Conservation (phyloP, 1,140 invertebrate genomes). For the Drosophila oshimai region DNA sequence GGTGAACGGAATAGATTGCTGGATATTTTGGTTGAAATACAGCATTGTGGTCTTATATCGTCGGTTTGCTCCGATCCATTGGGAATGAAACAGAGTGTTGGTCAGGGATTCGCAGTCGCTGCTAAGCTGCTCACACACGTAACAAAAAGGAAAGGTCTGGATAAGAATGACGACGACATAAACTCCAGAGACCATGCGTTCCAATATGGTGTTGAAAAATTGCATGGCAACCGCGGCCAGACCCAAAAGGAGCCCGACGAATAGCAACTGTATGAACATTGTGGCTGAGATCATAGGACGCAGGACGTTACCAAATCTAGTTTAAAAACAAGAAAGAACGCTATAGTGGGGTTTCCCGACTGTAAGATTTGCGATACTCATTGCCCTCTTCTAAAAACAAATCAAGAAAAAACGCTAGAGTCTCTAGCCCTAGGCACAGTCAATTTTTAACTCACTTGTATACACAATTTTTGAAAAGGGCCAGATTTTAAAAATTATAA, state of each 20-base stretch:
- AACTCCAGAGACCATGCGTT: background rate
- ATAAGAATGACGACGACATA: constrained; percentile 6
- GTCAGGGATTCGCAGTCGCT: constrained; percentile 2
- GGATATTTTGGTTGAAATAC: constrained; percentile 31
- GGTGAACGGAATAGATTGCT: constrained; percentile 15
- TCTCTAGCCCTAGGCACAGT: no score
- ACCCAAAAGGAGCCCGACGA: constrained; percentile 16
- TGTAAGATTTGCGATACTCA: no score
- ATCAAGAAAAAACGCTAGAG: no score
- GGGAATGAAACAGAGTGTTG: constrained; percentile 20
- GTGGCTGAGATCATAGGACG: constrained; percentile 33
- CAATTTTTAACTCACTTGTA: no score
- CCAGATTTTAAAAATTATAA: no score
- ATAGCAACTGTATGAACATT: constrained; percentile 27
- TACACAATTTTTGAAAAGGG: no score
- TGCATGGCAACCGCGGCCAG: constrained; percentile 15
- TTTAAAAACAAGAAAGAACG: no score
- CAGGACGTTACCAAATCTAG: constrained; percentile 17
- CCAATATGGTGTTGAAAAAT: constrained; percentile 16
- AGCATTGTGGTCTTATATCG: constrained; percentile 18
- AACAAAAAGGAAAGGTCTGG: constrained; percentile 41
- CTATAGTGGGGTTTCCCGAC: no score
- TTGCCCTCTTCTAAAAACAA: no score
- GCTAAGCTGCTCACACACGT: constrained; percentile 13
- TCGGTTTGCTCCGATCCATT: constrained; percentile 19